Conservation (phyloP, 2,888 invertebrate genomes). For the Lasiommata megera region DNA sequence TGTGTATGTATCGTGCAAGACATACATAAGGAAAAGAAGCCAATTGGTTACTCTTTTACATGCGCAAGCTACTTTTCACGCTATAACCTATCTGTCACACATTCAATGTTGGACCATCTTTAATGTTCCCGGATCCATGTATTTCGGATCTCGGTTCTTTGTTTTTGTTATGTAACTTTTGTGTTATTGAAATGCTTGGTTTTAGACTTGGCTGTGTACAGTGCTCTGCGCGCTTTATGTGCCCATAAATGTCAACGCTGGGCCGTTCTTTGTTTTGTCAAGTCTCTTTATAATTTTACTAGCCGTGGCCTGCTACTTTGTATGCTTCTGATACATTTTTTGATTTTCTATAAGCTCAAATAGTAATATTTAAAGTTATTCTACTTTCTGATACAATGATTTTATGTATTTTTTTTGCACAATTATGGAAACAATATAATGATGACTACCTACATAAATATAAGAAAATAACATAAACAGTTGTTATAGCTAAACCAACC, state of each 20-base stretch:
- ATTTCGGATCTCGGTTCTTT: slow-evolving; percentile 14
- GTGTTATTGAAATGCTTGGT: slow-evolving; percentile 10
- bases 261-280: slow-evolving; percentile 8
- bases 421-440: too few relatives aligned
- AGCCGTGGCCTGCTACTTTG: too few relatives aligned
- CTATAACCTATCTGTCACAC: background rate
- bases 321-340: too few relatives aligned
- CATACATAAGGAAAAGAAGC: background rate
- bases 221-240: slow-evolving; percentile 1
- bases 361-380: too few relatives aligned
- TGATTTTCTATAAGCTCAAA: too few relatives aligned
- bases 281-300: slow-evolving; percentile 5
- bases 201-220: slow-evolving; percentile 4
- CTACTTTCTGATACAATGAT: too few relatives aligned
- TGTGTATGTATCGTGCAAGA: background rate
- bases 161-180: slow-evolving; percentile 15
- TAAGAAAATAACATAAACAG: too few relatives aligned
- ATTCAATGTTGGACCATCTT: background rate
- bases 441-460: too few relatives aligned
- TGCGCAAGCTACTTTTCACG: background rate
- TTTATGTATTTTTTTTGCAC: too few relatives aligned
- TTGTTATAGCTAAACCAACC: too few relatives aligned
- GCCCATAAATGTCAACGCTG: slow-evolving; percentile 4
- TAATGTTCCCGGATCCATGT: slow-evolving; percentile 23
- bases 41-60: background rate